phyloP scores from a whole-genome alignment of 2,113 vertebrate genomes.

The Dicentrarchus labrax region DNA sequence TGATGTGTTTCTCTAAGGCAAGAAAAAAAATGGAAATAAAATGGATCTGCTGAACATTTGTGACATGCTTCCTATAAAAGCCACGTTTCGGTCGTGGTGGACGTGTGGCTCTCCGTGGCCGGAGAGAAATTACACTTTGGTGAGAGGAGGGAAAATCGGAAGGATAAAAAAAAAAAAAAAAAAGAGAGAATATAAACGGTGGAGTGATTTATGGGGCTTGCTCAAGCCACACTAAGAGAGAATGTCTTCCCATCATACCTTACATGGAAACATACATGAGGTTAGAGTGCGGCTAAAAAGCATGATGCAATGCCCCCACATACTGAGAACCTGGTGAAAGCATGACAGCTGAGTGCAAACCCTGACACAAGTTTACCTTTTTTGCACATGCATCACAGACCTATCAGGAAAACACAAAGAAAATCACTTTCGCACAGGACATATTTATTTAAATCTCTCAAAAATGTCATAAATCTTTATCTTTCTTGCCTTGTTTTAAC shows the following conservation, averaged over 20 bases:
- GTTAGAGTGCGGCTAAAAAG: conserved; percentile 52
- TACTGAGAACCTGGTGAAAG: conserved; percentile 55
- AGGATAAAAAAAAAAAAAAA: neutral
- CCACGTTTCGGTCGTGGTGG: conserved; percentile 28
- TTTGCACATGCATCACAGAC: conserved; percentile 34
- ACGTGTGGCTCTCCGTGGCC: conserved; percentile 44
- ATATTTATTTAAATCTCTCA: conserved; percentile 74
- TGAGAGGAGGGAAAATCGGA: conserved; percentile 44
- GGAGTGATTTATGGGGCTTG: conserved; percentile 77
- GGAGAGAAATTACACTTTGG: conserved; percentile 64
- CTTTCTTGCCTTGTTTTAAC: conserved; percentile 69
- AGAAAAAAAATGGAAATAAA: conserved; percentile 54
- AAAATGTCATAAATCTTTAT: conserved; percentile 71
- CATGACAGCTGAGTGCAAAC: conserved; percentile 70
- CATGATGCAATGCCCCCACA: conserved; percentile 72
- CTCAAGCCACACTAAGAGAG: conserved; percentile 62
- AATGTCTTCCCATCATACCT: conserved; percentile 74
- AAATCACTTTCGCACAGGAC: conserved; percentile 44
- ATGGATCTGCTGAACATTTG: conserved; percentile 64
- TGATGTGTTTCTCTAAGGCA: conserved; percentile 64
- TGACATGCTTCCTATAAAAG: conserved; percentile 69
- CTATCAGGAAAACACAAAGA: conserved; percentile 33
- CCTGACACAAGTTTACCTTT: conserved; percentile 53
- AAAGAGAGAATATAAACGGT: conserved; percentile 42
- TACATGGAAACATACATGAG: conserved; percentile 80